phyloP scores from a whole-genome alignment of 1,140 invertebrate genomes.

The Drosophila kikkawai region DNA sequence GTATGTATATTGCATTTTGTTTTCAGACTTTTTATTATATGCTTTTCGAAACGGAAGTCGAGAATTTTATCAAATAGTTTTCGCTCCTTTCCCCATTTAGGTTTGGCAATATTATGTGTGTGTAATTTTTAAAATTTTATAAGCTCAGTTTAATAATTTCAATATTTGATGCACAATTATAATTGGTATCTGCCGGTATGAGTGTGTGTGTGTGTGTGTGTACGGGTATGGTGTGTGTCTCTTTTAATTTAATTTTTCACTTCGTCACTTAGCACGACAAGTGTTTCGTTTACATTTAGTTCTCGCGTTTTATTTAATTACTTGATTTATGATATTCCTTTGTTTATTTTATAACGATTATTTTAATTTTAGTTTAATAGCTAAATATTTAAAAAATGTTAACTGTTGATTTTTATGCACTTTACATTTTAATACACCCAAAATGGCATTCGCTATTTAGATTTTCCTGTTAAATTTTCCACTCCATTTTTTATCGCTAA shows the following conservation, averaged over 20 bases:
- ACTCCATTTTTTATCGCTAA: constrained; percentile 28
- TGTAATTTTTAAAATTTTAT: constrained; percentile 69
- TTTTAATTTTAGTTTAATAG: constrained; percentile 85
- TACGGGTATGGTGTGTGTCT: constrained; percentile 38
- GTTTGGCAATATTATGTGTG: constrained; percentile 22
- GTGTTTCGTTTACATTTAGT: constrained; percentile 27
- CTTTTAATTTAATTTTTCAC: constrained; percentile 35
- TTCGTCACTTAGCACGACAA: constrained; percentile 15
- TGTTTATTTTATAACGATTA: constrained; percentile 85
- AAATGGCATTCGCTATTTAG: constrained; percentile 69
- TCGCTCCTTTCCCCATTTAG: constrained; percentile 25
- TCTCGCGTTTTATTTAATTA: constrained; percentile 40
- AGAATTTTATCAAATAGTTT: constrained; percentile 75
- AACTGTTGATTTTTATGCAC: constrained; percentile 86
- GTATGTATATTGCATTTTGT: constrained; percentile 31
- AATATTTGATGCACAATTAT: constrained; percentile 77
- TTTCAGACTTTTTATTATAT: constrained; percentile 79
- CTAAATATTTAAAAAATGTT: constrained; percentile 87
- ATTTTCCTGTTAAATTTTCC: constrained; percentile 47
- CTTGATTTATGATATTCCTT: constrained; percentile 71
- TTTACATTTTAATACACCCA: constrained; percentile 77
- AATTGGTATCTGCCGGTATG: constrained; percentile 57
- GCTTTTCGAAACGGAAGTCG: constrained; percentile 72
- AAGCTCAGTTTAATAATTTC: constrained; percentile 82
- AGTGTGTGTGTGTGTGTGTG: constrained; percentile 49